phyloP scores from a whole-genome alignment of 2,888 invertebrate species.

The Acleris emargana region DNA sequence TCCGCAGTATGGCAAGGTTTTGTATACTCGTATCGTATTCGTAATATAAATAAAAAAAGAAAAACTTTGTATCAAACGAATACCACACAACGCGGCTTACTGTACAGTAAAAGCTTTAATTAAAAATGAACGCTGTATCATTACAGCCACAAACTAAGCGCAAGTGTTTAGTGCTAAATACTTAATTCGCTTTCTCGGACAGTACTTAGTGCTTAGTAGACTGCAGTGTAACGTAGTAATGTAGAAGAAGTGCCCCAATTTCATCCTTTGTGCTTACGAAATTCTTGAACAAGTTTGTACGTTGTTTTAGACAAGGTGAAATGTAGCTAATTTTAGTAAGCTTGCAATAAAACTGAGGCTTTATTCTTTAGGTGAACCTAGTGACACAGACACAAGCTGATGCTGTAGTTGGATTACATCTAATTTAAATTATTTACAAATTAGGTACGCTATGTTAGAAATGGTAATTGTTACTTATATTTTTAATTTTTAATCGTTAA shows the following conservation, averaged over 20 bases:
- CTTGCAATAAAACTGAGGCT: too few species aligned
- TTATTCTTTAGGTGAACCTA: too few species aligned
- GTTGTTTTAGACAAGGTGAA: not conserved
- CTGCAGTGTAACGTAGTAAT: not conserved
- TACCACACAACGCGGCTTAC: not conserved
- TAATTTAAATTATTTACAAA: too few species aligned
- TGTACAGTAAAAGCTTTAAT: conserved; percentile 22
- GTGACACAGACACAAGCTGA: too few species aligned
- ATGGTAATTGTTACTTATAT: too few species aligned
- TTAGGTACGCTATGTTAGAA: too few species aligned
- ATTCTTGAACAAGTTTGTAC: not conserved
- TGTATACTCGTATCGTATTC: too few species aligned
- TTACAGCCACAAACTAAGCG: conserved; percentile 18
- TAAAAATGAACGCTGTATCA: conserved; percentile 24
- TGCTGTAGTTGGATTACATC: too few species aligned
- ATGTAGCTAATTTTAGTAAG: not conserved
- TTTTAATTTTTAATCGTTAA: too few species aligned
- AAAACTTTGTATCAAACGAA: not conserved
- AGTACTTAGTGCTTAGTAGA: conserved; percentile 8
- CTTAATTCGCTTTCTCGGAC: conserved; percentile 27
- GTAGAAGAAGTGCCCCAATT: not conserved
- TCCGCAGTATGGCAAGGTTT: too few species aligned
- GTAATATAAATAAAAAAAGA: too few species aligned
- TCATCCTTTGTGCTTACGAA: not conserved
- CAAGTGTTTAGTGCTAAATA: conserved; percentile 24